Percentiles rank a stretch among this genome's conserved stretches.
Conservation (phyloP, 2,113 vertebrate genomes). For the Odobenus rosmarus region DNA sequence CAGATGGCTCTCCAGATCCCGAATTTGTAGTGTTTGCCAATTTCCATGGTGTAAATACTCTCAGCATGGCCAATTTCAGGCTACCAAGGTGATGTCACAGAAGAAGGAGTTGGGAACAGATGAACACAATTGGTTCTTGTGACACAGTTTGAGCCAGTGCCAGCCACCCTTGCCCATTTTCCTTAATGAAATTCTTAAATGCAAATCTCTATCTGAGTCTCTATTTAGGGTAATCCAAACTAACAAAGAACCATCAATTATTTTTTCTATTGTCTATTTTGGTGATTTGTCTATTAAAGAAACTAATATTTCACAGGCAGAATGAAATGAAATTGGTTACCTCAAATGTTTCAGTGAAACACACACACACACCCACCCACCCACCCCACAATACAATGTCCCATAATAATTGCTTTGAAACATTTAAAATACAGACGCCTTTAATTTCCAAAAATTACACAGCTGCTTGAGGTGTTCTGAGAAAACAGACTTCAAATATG, state of each 20-base stretch:
- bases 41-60: neutral
- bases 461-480: neutral
- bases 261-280: slow-evolving; percentile 35
- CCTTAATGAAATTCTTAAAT: neutral
- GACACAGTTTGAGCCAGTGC: neutral
- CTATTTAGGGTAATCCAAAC: neutral
- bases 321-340: slow-evolving; percentile 46
- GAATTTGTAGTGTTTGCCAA: neutral
- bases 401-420: slow-evolving; percentile 31
- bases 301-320: slow-evolving; percentile 38
- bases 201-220: neutral
- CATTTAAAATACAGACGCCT: neutral
- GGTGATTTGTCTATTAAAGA: slow-evolving; percentile 56
- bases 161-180: neutral
- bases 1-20: neutral
- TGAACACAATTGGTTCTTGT: neutral
- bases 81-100: neutral
- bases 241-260: slow-evolving; percentile 33
- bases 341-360: slow-evolving; percentile 18
- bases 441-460: slow-evolving; percentile 29
- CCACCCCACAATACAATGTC: neutral
- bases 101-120: neutral
- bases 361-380: neutral
- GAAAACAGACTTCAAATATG: slow-evolving; percentile 14
- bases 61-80: neutral